Base-by-base conservation (phyloP, 1,140 invertebrate genomes). In the Orussus abietinus region DNA sequence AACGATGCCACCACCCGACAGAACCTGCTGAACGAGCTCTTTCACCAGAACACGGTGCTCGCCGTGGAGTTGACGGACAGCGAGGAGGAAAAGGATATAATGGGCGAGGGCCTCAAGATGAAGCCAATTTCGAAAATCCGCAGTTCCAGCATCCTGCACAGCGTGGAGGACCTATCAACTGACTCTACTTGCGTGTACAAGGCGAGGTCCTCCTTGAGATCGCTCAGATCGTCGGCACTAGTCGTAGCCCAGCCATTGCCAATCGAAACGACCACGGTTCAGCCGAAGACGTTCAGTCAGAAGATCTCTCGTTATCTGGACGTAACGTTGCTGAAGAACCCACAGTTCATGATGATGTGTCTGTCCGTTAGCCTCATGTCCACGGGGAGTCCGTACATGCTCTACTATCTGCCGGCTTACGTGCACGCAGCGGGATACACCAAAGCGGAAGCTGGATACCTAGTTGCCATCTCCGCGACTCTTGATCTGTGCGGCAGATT, bases 151-250 rank as follows among this genome's bases (percentile, higher is more conserved):
- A 75, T 85, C 28, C 66, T 85, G 1, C 83, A 85, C 57, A 84
- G 82, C 4, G 82, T 85, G 2, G 83, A 85, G 51, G 84, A 86
- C 54, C 66, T 86, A 5, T 84, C 80, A 22, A 85, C 83, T 0
- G 83, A 85, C 58, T 85, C 82, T 3, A 86, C 83, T 0, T 85
- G 83, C 50, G 81, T 85, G 0, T 84, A 85, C 55, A 84, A 84
- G 53, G 80, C 81, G 0, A 75, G 76, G 33, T 61, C 79, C 1
- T 73, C 69, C 4, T 37, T 64, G 17, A 67, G 60, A 33, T 69
- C 70, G 0, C 32, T 69, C 7, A 64, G 41, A 34, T 64, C 62
- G 6, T 57, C 48, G 52, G 45, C 64, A 34, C 75, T 42, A 35
- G 22, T 30, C 69, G 42, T 44, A 68, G 45, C 63, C 49, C 66